phyloP scores from a whole-genome alignment of 1,140 invertebrate species.

The Ceratoteleas bidentatus region DNA sequence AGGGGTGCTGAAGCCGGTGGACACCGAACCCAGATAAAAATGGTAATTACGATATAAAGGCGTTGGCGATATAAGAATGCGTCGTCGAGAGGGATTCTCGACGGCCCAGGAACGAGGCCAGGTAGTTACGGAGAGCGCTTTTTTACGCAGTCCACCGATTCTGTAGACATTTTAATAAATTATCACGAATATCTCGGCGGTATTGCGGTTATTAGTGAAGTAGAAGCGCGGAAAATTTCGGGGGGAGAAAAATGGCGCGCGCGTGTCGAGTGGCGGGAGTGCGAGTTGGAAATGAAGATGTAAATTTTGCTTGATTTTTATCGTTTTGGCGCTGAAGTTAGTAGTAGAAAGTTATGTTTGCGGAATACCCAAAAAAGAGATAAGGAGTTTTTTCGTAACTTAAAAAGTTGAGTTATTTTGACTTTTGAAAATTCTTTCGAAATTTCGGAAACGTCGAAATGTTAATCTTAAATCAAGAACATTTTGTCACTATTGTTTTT shows the following conservation, averaged over 20 bases:
- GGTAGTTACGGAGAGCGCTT: slow-evolving; percentile 68
- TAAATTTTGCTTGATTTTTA: not conserved
- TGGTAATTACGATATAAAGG: slow-evolving; percentile 80
- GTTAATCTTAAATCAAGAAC: too few relatives aligned
- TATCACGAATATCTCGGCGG: slow-evolving; percentile 71
- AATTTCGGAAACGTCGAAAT: too few relatives aligned
- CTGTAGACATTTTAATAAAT: slow-evolving; percentile 65
- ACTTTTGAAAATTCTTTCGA: too few relatives aligned
- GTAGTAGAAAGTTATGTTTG: too few relatives aligned
- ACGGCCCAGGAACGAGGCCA: slow-evolving; percentile 50
- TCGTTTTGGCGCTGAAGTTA: slow-evolving; percentile 1
- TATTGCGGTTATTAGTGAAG: slow-evolving; percentile 46
- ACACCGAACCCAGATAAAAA: slow-evolving; percentile 75
- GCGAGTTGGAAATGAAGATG: slow-evolving; percentile 6
- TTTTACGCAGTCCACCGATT: slow-evolving; percentile 44
- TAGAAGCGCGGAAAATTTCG: not conserved
- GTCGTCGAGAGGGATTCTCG: slow-evolving; percentile 29
- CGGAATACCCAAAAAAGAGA: too few relatives aligned
- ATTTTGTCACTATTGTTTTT: too few relatives aligned
- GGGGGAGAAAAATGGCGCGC: slow-evolving; percentile 22
- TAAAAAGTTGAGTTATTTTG: not conserved
- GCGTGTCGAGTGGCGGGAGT: slow-evolving; percentile 26
- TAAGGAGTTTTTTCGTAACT: too few relatives aligned
- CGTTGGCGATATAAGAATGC: slow-evolving; percentile 74
- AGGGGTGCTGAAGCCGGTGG: slow-evolving; percentile 38